Conservation (phyloP, 2,797 vertebrate species). For the Mus minutoides region DNA sequence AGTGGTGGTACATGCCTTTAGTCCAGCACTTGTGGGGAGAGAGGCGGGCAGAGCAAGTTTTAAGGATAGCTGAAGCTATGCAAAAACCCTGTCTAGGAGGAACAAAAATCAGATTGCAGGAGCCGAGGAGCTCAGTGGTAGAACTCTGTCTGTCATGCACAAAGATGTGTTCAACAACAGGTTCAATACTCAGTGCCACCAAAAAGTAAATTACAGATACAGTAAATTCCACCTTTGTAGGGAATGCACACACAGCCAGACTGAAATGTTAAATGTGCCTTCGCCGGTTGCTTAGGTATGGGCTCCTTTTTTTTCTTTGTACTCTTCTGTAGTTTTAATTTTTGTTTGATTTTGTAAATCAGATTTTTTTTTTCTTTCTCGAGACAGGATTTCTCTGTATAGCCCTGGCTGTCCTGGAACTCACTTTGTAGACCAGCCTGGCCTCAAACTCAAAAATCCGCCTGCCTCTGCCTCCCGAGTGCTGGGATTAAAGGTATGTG, state of each 20-base stretch:
- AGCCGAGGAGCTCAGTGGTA: background rate
- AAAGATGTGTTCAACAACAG: background rate
- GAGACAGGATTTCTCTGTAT: no score
- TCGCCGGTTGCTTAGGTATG: constrained; percentile 46
- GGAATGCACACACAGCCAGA: background rate
- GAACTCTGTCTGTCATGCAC: background rate
- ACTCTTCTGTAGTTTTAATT: constrained; percentile 35
- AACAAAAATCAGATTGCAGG: background rate
- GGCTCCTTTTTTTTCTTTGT: constrained; percentile 34
- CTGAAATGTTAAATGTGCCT: constrained; percentile 31
- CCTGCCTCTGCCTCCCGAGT: no score
- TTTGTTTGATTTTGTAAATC: constrained; percentile 51
- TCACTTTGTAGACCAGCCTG: no score
- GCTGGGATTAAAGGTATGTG: no score
- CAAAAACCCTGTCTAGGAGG: background rate
- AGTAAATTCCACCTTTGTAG: background rate
- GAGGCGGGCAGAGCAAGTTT: background rate
- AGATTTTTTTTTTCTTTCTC: no score
- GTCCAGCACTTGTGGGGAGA: background rate
- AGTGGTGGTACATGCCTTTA: background rate
- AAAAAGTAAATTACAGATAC: constrained; percentile 18
- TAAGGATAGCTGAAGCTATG: background rate
- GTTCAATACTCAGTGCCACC: background rate
- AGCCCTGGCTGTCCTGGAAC: no score
- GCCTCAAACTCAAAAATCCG: no score